A percentile compares a stretch with the other conserved stretches of the same genome.
phyloP scores from a whole-genome alignment of 2,797 vertebrate genomes.

The Streptopelia turtur region DNA sequence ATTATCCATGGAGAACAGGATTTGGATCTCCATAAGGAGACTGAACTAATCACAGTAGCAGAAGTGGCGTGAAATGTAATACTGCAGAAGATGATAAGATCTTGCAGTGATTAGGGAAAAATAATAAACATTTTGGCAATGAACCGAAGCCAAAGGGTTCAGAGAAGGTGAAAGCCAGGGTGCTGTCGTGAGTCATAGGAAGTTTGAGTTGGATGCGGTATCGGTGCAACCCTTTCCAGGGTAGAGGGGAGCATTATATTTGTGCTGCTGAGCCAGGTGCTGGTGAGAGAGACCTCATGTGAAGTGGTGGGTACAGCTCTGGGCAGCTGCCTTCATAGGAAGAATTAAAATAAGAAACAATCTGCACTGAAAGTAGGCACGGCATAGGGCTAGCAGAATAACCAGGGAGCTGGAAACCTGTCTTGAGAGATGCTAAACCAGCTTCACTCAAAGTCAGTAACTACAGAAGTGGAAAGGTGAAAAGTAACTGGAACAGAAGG shows the following conservation, averaged over 20 bases:
- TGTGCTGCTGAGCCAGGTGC: background rate
- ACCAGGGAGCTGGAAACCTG: background rate
- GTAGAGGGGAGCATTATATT: background rate
- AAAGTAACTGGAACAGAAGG: background rate
- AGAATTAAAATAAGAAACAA: background rate
- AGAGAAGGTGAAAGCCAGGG: background rate
- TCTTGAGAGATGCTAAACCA: background rate
- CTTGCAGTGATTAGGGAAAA: background rate
- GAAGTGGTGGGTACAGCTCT: background rate
- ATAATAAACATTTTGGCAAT: conserved; percentile 18
- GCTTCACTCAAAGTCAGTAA: background rate
- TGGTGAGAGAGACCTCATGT: fast-evolving
- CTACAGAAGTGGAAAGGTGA: background rate
- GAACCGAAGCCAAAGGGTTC: background rate
- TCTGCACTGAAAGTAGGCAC: fast-evolving
- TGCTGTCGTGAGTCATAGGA: background rate
- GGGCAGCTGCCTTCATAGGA: background rate
- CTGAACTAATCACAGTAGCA: background rate
- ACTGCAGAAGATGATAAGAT: conserved; percentile 11
- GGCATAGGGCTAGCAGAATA: background rate
- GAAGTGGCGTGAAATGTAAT: background rate
- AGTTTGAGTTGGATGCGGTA: background rate
- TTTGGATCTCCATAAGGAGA: background rate
- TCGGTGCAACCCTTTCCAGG: background rate
- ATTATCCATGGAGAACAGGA: background rate